Percentiles rank a stretch among this genome's conserved stretches.
Conservation (phyloP, 2,797 vertebrate species). For the Manis javanica region DNA sequence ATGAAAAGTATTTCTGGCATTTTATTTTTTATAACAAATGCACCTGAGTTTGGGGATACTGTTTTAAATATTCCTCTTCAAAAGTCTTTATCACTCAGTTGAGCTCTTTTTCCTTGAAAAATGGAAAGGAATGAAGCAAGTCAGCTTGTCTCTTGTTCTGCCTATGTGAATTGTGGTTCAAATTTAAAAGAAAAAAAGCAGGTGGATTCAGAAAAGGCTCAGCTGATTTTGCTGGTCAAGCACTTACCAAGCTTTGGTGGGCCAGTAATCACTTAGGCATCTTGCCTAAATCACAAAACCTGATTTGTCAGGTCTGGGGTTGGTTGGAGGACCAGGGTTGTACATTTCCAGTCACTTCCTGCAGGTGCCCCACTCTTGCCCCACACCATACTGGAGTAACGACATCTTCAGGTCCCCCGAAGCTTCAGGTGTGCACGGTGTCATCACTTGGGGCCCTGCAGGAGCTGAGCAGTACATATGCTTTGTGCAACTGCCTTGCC, state of each 20-base stretch:
- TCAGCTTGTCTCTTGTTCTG: not conserved
- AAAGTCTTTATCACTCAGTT: not conserved
- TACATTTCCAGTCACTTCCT: too few relatives aligned
- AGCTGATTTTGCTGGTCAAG: not conserved
- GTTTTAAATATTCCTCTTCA: not conserved
- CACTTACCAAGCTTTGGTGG: not conserved
- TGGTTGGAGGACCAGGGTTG: not conserved
- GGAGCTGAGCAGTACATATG: not conserved
- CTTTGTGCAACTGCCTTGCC: not conserved
- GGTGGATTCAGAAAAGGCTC: not conserved
- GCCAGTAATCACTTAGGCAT: not conserved
- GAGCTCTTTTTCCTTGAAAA: not conserved
- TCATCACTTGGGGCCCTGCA: not conserved
- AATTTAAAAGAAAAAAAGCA: not conserved
- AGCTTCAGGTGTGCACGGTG: too few relatives aligned
- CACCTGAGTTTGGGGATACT: not conserved
- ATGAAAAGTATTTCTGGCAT: not conserved
- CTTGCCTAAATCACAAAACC: not conserved
- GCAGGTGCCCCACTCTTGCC: too few relatives aligned
- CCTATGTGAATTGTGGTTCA: not conserved
- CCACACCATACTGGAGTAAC: too few relatives aligned
- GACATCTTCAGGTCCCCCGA: too few relatives aligned
- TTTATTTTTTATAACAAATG: not conserved
- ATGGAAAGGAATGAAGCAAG: not conserved
- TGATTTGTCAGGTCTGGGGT: not conserved